Base-by-base conservation (phyloP, 2,797 vertebrate species). In the Coreius guichenoti region DNA sequence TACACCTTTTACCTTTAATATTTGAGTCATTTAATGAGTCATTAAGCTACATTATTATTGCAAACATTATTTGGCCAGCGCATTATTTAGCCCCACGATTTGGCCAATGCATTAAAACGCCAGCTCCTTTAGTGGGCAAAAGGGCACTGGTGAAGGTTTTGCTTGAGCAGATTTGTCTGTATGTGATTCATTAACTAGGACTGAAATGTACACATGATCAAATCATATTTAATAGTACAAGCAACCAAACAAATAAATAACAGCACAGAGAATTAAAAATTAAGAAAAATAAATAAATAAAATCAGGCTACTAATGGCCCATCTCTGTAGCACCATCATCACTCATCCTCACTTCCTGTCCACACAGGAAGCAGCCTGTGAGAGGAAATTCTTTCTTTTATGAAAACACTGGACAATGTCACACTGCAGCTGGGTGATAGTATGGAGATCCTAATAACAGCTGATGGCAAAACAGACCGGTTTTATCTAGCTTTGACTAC, bases 371-470 rank as follows among this genome's bases (percentile, higher is more conserved):
- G 83, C 91, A 92, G 89, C 75, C 89, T 91, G 85, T 87, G 88
- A 88, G 88, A 95, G 94, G 94, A 96, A 95, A 94, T 93, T 92
- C 93, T 92, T 94, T 91, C 90, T 84, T 74, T 89, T 86, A 91
- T 92, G 84, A 94, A 94, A 93, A 89, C 90, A 82, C 65, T 36
- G 89, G 86, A 82, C 89, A 91, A 89, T 90, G 84, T 89, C 84
- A 84, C 77, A 82, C 81, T 23, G 39, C 39, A 85, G 82, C 78
- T 39, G 87, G 85, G 11, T 82, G 89, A 81, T 65, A 88, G 86
- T 89, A 26, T 87, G 78, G 5, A 82, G 84, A 81, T 61, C 51
- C 61, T 33, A 76, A 87, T 90, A 93, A 93, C 92, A 91, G 90
- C 90, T 87, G 69, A 90, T 93, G 90, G 82, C 91, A 90, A 94